Evolutionary conservation across 2,797 vertebrate genomes (phyloP).

Genomic region (Coregonus ussuriensis): DNA sequence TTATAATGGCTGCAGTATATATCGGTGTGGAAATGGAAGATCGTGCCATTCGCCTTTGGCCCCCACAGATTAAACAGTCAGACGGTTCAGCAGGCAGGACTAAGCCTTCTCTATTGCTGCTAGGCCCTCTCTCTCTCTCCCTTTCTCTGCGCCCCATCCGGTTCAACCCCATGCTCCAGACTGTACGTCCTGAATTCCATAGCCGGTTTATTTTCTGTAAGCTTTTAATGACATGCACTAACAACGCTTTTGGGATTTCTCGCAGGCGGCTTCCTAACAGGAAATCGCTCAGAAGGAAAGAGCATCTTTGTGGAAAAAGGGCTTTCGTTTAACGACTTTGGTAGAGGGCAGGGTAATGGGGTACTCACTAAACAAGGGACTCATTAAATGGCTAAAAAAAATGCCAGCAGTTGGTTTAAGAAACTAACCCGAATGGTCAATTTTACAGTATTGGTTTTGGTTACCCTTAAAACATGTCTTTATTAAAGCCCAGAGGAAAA

Average conservation of each 20-base stretch:
- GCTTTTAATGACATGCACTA: constrained; percentile 51
- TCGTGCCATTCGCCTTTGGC: constrained; percentile 48
- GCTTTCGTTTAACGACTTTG: constrained; percentile 19
- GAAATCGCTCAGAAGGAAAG: constrained; percentile 26
- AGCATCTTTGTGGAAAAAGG: constrained; percentile 18
- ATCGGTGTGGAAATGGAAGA: constrained; percentile 28
- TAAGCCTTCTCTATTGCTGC: not conserved
- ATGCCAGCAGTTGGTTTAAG: constrained; percentile 39
- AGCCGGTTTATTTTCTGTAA: constrained; percentile 44
- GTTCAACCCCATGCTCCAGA: constrained; percentile 3
- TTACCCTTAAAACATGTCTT: constrained; percentile 3
- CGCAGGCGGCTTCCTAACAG: constrained; percentile 15
- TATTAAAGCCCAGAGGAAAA: too few relatives aligned
- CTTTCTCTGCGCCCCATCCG: not conserved
- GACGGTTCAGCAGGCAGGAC: constrained; percentile 5
- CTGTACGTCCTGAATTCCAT: constrained; percentile 20
- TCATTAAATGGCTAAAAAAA: constrained; percentile 23
- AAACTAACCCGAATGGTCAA: constrained; percentile 22
- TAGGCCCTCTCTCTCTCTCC: not conserved
- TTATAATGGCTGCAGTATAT: constrained; percentile 42
- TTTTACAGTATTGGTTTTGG: constrained; percentile 29
- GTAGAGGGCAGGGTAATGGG: constrained; percentile 19
- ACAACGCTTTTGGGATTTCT: constrained; percentile 45
- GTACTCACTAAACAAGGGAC: not conserved
- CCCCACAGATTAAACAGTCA: constrained; percentile 47